These are phyloP conservation scores for Anorthoa munda DNA, from an alignment of 2,888 invertebrate species.

Conservation along the genomic window DNA sequence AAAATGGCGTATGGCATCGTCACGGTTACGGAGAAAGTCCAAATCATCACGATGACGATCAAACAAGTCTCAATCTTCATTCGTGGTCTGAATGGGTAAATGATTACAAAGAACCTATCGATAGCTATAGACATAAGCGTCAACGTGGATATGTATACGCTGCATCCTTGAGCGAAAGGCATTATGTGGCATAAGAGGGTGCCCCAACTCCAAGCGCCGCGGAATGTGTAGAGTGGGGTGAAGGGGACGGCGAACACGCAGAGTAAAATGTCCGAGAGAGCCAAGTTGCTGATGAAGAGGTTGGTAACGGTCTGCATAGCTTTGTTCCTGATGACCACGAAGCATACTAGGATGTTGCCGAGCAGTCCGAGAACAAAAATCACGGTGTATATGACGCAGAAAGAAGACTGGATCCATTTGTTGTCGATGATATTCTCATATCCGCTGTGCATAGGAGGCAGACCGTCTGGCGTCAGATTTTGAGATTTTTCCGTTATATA, in stretches of 20 bases:
- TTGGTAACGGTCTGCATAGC: constrained; percentile 99
- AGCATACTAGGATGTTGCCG: constrained; percentile 98
- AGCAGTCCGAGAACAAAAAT: constrained; percentile 97
- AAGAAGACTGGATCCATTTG: constrained; percentile 93
- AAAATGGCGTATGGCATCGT: constrained; percentile 98
- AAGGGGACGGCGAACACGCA: constrained; percentile 98
- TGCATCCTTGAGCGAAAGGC: constrained; percentile 98
- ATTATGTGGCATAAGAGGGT: constrained; percentile 97
- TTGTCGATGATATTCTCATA: constrained; percentile 92
- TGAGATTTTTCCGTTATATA: constrained; percentile 73
- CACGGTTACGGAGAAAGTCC: constrained; percentile 96
- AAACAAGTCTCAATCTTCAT: constrained; percentile 97
- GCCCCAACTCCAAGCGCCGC: constrained; percentile 98
- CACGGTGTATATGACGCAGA: constrained; percentile 94
- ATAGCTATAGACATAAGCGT: constrained; percentile 99
- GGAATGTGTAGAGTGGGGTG: constrained; percentile 98
- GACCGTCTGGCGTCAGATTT: constrained; percentile 73
- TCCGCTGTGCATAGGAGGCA: constrained; percentile 72
- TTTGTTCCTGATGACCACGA: constrained; percentile 97
- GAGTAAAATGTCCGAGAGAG: constrained; percentile 98
- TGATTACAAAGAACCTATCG: constrained; percentile 99
- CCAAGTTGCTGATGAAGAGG: constrained; percentile 98
- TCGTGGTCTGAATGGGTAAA: constrained; percentile 98
- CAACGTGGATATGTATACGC: constrained; percentile 99
- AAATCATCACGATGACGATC: constrained; percentile 96